Percentiles rank a stretch among this genome's conserved stretches.
Conservation (phyloP, 2,113 vertebrate species). For the Oreochromis tanganicae region DNA sequence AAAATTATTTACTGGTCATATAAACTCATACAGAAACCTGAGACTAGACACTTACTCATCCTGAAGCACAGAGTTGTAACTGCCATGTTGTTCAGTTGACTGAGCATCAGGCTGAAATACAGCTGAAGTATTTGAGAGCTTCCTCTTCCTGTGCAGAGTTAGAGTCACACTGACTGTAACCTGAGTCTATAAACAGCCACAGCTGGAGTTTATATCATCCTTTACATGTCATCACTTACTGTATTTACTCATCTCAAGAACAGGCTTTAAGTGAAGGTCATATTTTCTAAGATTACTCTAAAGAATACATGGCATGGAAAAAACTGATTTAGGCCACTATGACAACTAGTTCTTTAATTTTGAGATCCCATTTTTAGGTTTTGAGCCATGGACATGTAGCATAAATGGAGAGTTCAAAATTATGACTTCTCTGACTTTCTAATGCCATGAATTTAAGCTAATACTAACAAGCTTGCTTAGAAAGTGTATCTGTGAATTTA, state of each 20-base stretch:
- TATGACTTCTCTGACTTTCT: too few relatives aligned
- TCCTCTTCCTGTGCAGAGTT: background rate
- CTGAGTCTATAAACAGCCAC: background rate
- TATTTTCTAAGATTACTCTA: background rate
- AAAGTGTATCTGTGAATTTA: background rate
- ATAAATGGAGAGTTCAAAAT: fast-evolving
- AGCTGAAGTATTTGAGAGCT: background rate
- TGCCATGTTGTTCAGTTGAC: background rate
- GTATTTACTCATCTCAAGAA: background rate
- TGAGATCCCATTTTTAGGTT: background rate
- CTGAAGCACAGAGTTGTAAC: fast-evolving
- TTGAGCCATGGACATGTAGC: fast-evolving
- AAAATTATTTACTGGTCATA: background rate
- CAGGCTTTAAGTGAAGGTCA: background rate
- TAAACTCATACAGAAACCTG: background rate
- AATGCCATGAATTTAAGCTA: background rate
- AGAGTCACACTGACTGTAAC: background rate
- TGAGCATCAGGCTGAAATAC: background rate
- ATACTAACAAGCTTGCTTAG: background rate
- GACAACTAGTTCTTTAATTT: background rate
- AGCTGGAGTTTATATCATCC: fast-evolving
- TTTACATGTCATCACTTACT: background rate
- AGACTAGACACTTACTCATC: background rate
- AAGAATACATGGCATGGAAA: background rate
- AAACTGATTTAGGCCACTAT: background rate